phyloP scores from a whole-genome alignment of 2,113 vertebrate genomes.

The Montifringilla adamsi region DNA sequence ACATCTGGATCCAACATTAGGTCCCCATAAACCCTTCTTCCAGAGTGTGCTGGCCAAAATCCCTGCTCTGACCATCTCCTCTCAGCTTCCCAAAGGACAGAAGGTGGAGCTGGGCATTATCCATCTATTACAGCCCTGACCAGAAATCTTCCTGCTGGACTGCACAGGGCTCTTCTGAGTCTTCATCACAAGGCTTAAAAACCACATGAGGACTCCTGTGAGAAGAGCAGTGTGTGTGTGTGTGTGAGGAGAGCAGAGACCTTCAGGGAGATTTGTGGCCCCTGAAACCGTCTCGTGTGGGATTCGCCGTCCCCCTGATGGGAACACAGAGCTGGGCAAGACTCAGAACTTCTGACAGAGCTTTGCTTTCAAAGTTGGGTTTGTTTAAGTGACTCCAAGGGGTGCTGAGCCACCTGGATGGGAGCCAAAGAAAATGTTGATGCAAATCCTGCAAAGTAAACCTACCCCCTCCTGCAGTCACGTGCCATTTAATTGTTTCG shows the following conservation, averaged over 20 bases:
- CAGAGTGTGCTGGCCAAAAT: not conserved
- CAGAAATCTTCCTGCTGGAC: not conserved
- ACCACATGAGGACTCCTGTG: accelerated
- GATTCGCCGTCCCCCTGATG: not conserved
- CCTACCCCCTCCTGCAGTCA: not conserved
- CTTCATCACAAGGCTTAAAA: not conserved
- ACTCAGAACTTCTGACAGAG: not conserved
- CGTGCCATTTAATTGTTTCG: conserved; percentile 33
- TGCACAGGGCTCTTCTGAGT: not conserved
- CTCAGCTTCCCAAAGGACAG: not conserved
- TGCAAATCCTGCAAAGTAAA: conserved; percentile 25
- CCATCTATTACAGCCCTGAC: not conserved
- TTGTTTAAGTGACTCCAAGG: conserved; percentile 56
- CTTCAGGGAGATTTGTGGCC: not conserved
- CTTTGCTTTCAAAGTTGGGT: conserved; percentile 26
- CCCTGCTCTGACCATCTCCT: not conserved
- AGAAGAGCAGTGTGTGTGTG: not conserved
- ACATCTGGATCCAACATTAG: not conserved
- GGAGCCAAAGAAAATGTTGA: conserved; percentile 53
- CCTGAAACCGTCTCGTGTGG: accelerated
- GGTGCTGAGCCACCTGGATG: not conserved
- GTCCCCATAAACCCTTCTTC: not conserved
- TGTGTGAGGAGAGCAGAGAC: not conserved
- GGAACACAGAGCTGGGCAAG: not conserved
- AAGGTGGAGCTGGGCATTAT: not conserved